phyloP scores from a whole-genome alignment of 2,113 vertebrate genomes.

The Dicrurus megarhynchus region DNA sequence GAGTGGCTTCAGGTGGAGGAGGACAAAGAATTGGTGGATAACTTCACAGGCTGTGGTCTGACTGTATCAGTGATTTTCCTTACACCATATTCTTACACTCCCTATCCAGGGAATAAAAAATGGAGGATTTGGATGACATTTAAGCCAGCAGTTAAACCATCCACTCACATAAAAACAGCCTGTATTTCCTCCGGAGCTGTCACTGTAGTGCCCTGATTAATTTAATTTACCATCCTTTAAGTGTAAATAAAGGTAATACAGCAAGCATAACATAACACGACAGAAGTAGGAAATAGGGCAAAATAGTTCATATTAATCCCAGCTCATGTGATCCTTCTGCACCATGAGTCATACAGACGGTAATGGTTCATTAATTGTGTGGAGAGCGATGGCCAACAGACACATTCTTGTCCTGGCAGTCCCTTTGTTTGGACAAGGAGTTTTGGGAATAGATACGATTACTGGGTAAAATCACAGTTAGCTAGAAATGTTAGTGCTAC shows the following conservation, averaged over 20 bases:
- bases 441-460: background rate
- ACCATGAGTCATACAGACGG: background rate
- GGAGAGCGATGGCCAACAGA: background rate
- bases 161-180: background rate
- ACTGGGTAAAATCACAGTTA: background rate
- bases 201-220: background rate
- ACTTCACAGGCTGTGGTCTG: fast-evolving
- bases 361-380: background rate
- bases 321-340: background rate
- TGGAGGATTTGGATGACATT: background rate
- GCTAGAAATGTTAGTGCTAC: background rate
- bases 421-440: background rate
- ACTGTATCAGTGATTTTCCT: background rate
- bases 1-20: background rate
- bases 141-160: background rate
- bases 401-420: background rate
- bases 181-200: background rate
- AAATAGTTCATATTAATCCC: background rate
- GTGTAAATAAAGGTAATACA: background rate
- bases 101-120: background rate
- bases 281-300: background rate
- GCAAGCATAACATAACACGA: background rate
- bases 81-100: background rate
- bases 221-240: background rate
- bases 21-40: fast-evolving